Evolutionary conservation across 1,140 invertebrate genomes (phyloP).

Genomic region (Lamellibrachia luymesi): DNA sequence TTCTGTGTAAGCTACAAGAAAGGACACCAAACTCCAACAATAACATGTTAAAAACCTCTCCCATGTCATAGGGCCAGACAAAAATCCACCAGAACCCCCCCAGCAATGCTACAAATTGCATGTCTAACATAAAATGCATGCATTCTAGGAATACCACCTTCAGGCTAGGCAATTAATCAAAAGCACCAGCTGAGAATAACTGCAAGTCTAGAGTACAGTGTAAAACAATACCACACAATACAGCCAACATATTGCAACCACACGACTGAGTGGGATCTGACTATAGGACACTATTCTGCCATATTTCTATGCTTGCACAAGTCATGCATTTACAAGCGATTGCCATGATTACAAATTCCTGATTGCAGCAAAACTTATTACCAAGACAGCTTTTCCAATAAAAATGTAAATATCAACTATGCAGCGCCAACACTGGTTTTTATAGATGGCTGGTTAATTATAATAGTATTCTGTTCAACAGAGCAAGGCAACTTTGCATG

Average conservation of each 20-base stretch:
- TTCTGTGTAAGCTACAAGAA: neutral
- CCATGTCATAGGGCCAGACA: neutral
- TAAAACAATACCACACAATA: neutral
- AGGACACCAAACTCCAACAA: no score
- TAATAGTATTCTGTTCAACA: neutral
- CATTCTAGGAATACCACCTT: neutral
- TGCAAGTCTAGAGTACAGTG: neutral
- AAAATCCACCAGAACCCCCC: neutral
- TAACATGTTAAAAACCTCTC: no score
- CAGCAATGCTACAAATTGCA: neutral
- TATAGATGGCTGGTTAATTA: neutral
- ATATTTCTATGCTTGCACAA: neutral
- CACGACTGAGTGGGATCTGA: neutral
- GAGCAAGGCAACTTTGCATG: neutral
- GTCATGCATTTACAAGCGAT: neutral
- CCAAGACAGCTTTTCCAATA: neutral
- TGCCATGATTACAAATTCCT: neutral
- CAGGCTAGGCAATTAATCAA: neutral
- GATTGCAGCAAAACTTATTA: neutral
- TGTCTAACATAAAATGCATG: neutral
- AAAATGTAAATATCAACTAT: neutral
- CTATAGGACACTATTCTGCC: neutral
- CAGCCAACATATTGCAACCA: neutral
- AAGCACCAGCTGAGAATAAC: neutral
- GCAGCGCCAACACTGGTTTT: neutral